Percentiles rank a stretch among this genome's conserved stretches.
Conservation (phyloP, 2,888 invertebrate genomes). For the Cephus pygmeus region DNA sequence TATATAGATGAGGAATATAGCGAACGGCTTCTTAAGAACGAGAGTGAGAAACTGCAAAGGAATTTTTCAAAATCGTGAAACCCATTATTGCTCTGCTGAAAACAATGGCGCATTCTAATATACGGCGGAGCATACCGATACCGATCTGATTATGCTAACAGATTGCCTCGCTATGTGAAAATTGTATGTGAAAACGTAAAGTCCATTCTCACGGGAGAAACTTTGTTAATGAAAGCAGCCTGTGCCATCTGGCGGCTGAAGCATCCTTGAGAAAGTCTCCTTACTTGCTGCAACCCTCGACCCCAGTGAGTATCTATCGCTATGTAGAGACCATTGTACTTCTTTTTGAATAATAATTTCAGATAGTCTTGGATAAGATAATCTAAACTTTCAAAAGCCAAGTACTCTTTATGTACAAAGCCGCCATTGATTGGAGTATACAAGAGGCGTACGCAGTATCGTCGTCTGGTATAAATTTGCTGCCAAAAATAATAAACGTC, state of each 20-base stretch:
- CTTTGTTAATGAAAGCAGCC: constrained; percentile 45
- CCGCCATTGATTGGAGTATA: not conserved
- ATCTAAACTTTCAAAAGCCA: constrained; percentile 1
- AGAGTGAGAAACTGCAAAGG: not conserved
- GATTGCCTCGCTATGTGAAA: constrained; percentile 5
- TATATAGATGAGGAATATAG: not conserved
- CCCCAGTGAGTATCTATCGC: constrained; percentile 5
- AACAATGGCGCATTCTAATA: constrained; percentile 31
- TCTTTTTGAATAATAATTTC: not conserved
- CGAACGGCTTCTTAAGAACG: not conserved
- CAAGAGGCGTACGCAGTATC: not conserved
- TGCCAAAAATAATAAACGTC: not conserved
- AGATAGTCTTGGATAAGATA: constrained; percentile 3
- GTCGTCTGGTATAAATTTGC: not conserved
- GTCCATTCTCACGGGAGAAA: constrained; percentile 47
- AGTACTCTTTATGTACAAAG: not conserved
- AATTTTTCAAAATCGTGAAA: constrained; percentile 5
- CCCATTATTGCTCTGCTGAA: constrained; percentile 22
- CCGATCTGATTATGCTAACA: constrained; percentile 22
- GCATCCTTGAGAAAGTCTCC: constrained; percentile 25
- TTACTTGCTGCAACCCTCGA: not conserved
- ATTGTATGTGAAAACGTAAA: constrained; percentile 30
- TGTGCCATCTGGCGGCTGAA: constrained; percentile 31
- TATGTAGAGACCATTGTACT: not conserved
- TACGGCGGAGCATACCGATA: constrained; percentile 25